Conservation (phyloP, 2,888 invertebrate species). For the Teleogryllus oceanicus region DNA sequence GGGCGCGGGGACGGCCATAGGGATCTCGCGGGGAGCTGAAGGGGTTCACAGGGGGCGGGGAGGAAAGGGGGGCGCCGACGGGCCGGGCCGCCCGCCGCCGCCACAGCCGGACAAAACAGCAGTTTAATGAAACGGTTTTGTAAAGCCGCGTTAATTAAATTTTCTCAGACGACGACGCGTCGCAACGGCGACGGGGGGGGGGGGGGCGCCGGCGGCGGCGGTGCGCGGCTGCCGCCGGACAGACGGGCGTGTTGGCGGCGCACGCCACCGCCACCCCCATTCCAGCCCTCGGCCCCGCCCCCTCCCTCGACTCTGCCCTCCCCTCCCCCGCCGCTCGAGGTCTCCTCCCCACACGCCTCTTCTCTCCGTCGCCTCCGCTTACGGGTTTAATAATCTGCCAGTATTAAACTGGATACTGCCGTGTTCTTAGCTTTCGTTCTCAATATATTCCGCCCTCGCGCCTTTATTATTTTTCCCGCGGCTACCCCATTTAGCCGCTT, state of each 20-base stretch:
- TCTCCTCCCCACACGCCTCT: not conserved
- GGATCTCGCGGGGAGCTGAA: too few species aligned
- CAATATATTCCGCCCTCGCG: not conserved
- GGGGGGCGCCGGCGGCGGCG: not conserved
- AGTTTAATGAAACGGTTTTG: constrained; percentile 18
- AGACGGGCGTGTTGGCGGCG: not conserved
- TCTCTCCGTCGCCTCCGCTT: not conserved
- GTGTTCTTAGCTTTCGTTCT: constrained; percentile 7
- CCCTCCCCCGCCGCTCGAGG: not conserved
- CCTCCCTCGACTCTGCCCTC: not conserved
- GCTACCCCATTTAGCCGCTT: constrained; percentile 3
- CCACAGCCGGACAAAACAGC: not conserved
- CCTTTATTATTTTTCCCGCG: constrained; percentile 18
- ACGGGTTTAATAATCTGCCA: constrained; percentile 1
- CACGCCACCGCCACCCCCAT: not conserved
- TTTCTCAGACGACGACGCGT: constrained; percentile 18
- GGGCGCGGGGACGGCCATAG: not conserved
- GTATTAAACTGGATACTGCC: constrained; percentile 18
- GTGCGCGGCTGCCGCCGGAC: not conserved
- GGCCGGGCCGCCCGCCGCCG: not conserved
- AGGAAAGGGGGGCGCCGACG: too few species aligned
- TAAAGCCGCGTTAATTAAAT: constrained; percentile 11
- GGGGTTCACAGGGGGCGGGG: too few species aligned
- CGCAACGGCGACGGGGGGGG: not conserved
- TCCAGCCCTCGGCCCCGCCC: not conserved